Conservation (phyloP, 2,888 invertebrate genomes). For the Escarpia spicata region DNA sequence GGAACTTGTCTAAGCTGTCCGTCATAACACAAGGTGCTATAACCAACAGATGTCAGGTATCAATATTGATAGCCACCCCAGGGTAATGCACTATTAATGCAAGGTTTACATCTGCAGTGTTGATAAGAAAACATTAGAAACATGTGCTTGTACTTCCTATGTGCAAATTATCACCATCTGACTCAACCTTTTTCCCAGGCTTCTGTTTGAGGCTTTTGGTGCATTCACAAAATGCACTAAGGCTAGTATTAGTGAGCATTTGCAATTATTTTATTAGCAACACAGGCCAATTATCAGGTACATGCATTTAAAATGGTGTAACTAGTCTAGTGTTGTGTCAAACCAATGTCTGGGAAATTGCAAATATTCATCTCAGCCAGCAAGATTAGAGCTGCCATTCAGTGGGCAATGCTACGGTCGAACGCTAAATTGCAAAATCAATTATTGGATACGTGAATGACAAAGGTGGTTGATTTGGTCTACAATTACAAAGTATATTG, state of each 20-base stretch:
- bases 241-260: no score
- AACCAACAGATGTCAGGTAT: not conserved
- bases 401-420: not conserved
- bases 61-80: not conserved
- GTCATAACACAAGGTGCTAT: not conserved
- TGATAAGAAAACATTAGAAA: not conserved
- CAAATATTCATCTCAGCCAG: not conserved
- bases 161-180: not conserved
- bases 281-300: not conserved
- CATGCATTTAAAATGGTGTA: not conserved
- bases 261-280: not conserved
- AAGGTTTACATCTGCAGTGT: not conserved
- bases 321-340: not conserved
- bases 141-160: not conserved
- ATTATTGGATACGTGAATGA: not conserved
- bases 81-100: not conserved
- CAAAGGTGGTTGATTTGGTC: not conserved
- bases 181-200: conserved; percentile 9
- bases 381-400: not conserved
- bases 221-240: not conserved
- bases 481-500: not conserved
- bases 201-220: not conserved
- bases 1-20: not conserved
- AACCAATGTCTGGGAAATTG: conserved; percentile 4
- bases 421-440: conserved; percentile 8